Evolutionary conservation across 2,797 vertebrate genomes (phyloP).

Genomic region (Tangara arthus): DNA sequence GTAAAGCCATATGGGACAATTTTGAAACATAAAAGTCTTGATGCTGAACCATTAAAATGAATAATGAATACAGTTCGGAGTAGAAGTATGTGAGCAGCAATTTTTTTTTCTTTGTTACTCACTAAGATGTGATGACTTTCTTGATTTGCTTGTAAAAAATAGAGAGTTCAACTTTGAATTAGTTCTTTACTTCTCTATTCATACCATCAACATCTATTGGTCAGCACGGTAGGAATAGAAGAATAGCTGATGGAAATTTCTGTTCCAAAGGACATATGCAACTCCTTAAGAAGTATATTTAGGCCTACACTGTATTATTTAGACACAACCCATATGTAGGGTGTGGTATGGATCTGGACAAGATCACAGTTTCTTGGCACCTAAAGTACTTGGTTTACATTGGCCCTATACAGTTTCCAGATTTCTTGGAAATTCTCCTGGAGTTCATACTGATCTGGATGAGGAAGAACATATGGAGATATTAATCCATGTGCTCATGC

Average conservation of each 20-base stretch:
- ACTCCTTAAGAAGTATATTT: slow-evolving; percentile 28
- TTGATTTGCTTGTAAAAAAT: background rate
- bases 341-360: slow-evolving; percentile 32
- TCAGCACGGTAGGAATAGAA: background rate
- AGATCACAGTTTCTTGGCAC: slow-evolving; percentile 41
- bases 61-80: background rate
- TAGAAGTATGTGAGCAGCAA: background rate
- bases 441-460: slow-evolving; percentile 13
- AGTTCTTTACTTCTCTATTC: background rate
- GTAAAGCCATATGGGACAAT: background rate
- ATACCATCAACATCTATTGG: background rate
- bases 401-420: slow-evolving; percentile 37
- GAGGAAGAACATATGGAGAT: slow-evolving; percentile 21
- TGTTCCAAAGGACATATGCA: slow-evolving; percentile 16
- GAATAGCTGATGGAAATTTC: background rate
- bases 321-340: slow-evolving; percentile 47
- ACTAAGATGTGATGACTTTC: background rate
- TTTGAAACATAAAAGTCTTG: background rate
- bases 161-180: background rate
- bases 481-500: background rate
- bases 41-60: background rate
- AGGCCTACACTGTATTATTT: background rate
- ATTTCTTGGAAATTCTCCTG: slow-evolving; percentile 54
- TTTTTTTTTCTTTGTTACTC: background rate
- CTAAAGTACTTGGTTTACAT: slow-evolving; percentile 26